Evolutionary conservation across 2,888 invertebrate genomes (phyloP), one percentile per base, ranked within the genome.

Genomic region (Drosophila anomalata): DNA sequence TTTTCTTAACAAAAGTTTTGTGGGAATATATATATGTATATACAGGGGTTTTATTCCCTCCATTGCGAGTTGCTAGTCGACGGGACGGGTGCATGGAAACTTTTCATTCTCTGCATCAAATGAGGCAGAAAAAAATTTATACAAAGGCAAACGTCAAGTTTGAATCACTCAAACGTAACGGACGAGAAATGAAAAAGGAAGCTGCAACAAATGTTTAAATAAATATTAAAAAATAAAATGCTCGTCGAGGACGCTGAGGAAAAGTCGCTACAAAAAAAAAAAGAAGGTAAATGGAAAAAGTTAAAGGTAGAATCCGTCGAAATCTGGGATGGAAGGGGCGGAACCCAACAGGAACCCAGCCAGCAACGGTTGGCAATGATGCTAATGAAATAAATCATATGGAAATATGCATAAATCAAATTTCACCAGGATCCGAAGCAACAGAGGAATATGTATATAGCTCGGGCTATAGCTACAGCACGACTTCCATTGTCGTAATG

Each of bases 101-200:
- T 87, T 85, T 87, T 86, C 78, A 85, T 87, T 85, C 82, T 87
- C 70, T 78, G 78, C 71, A 75, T 76, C 85, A 87, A 86, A 86
- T 86, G 85, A 86, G 85, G 74, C 74, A 82, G 87, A 87, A 85
- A 82, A 85, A 85, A 87, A 84, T 86, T 75, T 82, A 84, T 82
- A 87, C 85, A 87, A 84, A 86, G 82, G 87, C 85, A 87, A 86
- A 78, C 87, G 85, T 87, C 85, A 87, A 86, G 87, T 85, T 85
- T 80, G 82, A 87, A 78, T 85, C 85, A 86, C 77, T 86, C 82
- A 86, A 85, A 80, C 75, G 85, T 84, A 85, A 87, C 78, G 87
- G 82, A 82, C 87, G 75, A 85, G 87, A 84, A 85, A 87, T 87
- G 87, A 76, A 82, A 86, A 73, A 76, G 87, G 85, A 86, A 85